Evolutionary conservation across 2,888 invertebrate genomes (phyloP), one percentile per base, ranked within the genome.

Genomic region (Candidula unifasciata): DNA sequence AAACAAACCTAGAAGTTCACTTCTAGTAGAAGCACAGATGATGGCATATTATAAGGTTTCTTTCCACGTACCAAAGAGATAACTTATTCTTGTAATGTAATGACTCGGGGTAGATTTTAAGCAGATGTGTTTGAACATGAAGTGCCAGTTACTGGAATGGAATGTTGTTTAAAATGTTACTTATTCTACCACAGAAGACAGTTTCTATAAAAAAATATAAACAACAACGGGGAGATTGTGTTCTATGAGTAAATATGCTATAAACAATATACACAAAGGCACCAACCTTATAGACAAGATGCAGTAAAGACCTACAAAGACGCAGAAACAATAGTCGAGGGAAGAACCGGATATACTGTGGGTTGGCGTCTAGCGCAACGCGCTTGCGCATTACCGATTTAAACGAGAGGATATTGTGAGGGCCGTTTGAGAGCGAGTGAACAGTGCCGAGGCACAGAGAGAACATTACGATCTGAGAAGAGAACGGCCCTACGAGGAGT

Each of bases 311-410:
- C 13, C 37, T 3, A 52, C n/a, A 24, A 24, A 27, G 3, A 27
- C 16, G 5, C 8, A 6, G 30, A 66, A 66, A 30, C 10, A 10
- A 30, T 30, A n/a, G n/a, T n/a, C n/a, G n/a, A 60, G 5, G 21
- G 24, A 68, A 44, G 27, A 16, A 44, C 68, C 79, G 79, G 68
- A 79, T n/a, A 0, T 79, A 44, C 16, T 18, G 0, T 3, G 27
- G 13, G 6, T 52, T 52, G 60, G 87, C 86, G 87, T 87, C 87
- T 84, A 71, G 80, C 82, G 80, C 86, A 77, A 87, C 87, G 86
- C 79, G 82, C 87, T 84, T 85, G 87, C 86, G 87, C 85, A 83
- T 37, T 83, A 21, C 35, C 27, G 24, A 3, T 60, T 60, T 60
- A 60, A 60, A 18, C 21, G 5, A 24, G n/a, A n/a, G n/a, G n/a